phyloP scores from a whole-genome alignment of 2,113 vertebrate species.

The Vicugna pacos region DNA sequence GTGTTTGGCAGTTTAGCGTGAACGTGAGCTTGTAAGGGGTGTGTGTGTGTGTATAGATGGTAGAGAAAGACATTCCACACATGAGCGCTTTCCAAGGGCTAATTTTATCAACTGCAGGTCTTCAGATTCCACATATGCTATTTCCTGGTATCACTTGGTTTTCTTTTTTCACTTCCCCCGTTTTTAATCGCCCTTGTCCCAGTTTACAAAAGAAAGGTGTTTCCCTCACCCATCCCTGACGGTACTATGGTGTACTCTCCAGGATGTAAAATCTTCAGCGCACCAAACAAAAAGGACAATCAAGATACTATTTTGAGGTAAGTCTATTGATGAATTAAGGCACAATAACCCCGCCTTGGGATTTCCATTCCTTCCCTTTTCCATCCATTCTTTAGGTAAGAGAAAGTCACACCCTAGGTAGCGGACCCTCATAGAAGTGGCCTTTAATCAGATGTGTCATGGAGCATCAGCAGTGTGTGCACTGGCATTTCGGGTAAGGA shows the following conservation, averaged over 20 bases:
- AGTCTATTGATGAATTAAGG: neutral
- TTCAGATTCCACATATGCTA: neutral
- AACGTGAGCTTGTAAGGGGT: neutral
- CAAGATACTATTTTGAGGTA: neutral
- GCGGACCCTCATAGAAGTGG: fast-evolving
- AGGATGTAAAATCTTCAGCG: neutral
- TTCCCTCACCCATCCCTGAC: neutral
- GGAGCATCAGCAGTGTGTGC: fast-evolving
- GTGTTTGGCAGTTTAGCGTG: too few relatives aligned
- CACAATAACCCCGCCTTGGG: neutral
- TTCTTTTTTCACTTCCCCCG: neutral
- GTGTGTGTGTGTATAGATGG: too few relatives aligned
- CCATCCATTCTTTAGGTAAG: neutral
- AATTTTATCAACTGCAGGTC: neutral
- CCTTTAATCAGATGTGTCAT: neutral
- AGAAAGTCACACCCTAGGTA: neutral
- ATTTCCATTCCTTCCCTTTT: neutral
- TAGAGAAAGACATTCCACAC: neutral
- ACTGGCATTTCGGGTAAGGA: neutral
- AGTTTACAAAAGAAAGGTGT: neutral
- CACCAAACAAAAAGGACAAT: neutral
- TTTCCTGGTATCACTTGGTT: fast-evolving
- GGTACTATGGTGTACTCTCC: neutral
- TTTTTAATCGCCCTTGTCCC: neutral
- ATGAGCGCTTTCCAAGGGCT: neutral